Percentiles rank a stretch among this genome's conserved stretches.
Evolutionary conservation across 2,113 vertebrate genomes (phyloP).

Genomic region (Phyllostomus hastatus): DNA sequence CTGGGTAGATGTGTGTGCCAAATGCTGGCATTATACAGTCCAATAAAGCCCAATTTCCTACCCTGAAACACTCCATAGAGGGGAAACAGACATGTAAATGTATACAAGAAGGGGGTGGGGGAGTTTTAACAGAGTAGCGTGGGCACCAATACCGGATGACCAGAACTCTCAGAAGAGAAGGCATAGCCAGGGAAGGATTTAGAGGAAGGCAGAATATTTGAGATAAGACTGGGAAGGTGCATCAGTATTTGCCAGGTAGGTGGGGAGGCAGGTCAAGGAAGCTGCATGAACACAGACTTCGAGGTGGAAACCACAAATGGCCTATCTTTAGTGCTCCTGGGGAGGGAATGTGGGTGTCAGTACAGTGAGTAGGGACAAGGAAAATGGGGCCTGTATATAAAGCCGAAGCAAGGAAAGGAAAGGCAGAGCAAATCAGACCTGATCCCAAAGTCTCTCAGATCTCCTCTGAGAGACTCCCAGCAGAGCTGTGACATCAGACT

Average conservation of each 20-base stretch:
- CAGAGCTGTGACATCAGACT: not conserved
- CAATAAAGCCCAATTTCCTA: not conserved
- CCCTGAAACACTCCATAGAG: not conserved
- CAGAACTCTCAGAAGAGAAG: not conserved
- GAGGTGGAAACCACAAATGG: not conserved
- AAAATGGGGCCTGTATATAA: not conserved
- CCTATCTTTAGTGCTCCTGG: not conserved
- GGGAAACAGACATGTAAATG: not conserved
- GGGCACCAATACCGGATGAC: not conserved
- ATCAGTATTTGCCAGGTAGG: not conserved
- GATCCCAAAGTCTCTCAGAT: not conserved
- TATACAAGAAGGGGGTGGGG: not conserved
- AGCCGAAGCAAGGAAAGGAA: not conserved
- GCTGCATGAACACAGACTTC: not conserved
- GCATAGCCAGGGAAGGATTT: not conserved
- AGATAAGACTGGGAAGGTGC: not conserved
- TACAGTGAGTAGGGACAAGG: not conserved
- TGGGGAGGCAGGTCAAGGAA: not conserved
- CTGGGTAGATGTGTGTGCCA: not conserved
- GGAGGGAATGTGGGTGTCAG: not conserved
- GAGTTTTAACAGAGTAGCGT: not conserved
- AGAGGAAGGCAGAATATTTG: not conserved
- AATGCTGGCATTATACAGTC: not conserved
- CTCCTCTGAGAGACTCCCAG: not conserved
- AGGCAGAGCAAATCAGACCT: not conserved